Evolutionary conservation across 2,113 vertebrate species (phyloP), one percentile per base, ranked within the genome.

Genomic region (Lutjanus erythropterus): DNA sequence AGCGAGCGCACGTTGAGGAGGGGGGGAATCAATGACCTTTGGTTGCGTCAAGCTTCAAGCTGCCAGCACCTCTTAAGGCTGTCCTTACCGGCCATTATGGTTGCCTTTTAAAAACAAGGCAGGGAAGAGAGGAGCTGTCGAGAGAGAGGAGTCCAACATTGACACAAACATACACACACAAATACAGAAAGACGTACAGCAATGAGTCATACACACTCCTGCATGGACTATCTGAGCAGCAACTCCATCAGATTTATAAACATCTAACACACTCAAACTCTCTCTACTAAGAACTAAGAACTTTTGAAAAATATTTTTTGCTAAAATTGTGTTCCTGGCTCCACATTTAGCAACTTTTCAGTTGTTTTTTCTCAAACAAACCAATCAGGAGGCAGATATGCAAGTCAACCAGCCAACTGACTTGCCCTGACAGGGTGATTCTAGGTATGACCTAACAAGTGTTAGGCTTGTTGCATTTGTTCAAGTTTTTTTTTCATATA

Each of bases 21-120:
- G 44, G 79, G 83, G 95, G 95, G 95, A 97, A 97, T 96, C 97
- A 96, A 97, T 99, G 97, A 99, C 98, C 98, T 99, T 98, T 99
- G 97, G 91, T 89, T 96, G 94, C 92, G 25, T 95, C 95, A 96
- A 95, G 92, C 95, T 96, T 99, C 96, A 97, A 96, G 94, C 95
- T 96, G 96, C 96, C 96, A 94, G 90, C 91, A 93, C 94, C 96
- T 97, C 96, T 94, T 96, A 96, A 95, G 94, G 86, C 92, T 92
- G 95, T 96, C 96, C 96, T 97, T 96, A 94, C 96, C 94, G 95
- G 95, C 93, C 95, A 94, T 96, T 96, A 97, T 93, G 89, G 93
- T 93, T 95, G 93, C 88, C 93, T 95, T 95, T 95, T 94, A 95
- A 94, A 94, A 95, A 93, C 90, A 91, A 91, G 90, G 90, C 85